Percentiles rank a stretch among this genome's conserved stretches.
Evolutionary conservation across 2,113 vertebrate genomes (phyloP).

Genomic region (Mugil cephalus): DNA sequence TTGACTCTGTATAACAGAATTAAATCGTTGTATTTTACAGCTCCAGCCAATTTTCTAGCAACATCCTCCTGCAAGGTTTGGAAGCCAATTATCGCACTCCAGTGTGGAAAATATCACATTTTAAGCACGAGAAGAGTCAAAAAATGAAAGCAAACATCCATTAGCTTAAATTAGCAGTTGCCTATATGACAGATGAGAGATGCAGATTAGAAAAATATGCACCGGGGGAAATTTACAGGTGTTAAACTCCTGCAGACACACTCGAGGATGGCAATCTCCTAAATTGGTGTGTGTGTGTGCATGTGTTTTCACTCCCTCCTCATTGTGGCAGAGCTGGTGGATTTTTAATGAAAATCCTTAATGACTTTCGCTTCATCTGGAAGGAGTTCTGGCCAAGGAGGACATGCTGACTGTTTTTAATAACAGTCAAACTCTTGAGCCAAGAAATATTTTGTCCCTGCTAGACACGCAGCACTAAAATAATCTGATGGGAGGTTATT

Average conservation of each 20-base stretch:
- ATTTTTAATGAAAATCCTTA: conserved; percentile 47
- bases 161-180: conserved; percentile 37
- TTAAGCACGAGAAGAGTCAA: conserved; percentile 42
- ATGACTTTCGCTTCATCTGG: conserved; percentile 39
- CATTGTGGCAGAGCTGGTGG: conserved; percentile 8
- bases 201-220: conserved; percentile 46
- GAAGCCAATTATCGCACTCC: conserved; percentile 44
- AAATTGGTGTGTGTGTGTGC: conserved; percentile 47
- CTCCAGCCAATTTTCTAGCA: conserved; percentile 11
- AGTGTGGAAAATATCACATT: conserved; percentile 36
- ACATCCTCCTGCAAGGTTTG: conserved; percentile 18
- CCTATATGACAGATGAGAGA: conserved; percentile 39
- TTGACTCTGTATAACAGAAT: background rate
- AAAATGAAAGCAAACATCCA: background rate
- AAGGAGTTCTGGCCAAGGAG: background rate
- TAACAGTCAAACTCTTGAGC: conserved; percentile 33
- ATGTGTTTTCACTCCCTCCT: conserved; percentile 4
- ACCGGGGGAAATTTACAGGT: conserved; percentile 50
- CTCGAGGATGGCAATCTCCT: background rate
- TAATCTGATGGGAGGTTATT: conserved; percentile 28
- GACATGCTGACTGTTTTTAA: conserved; percentile 17
- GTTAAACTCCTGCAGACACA: conserved; percentile 50
- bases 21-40: background rate
- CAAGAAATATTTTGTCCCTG: background rate
- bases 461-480: conserved; percentile 1